Percentiles rank a stretch among this genome's conserved stretches.
Evolutionary conservation across 2,113 vertebrate species (phyloP).

Genomic region (Uropsilus gracilis): DNA sequence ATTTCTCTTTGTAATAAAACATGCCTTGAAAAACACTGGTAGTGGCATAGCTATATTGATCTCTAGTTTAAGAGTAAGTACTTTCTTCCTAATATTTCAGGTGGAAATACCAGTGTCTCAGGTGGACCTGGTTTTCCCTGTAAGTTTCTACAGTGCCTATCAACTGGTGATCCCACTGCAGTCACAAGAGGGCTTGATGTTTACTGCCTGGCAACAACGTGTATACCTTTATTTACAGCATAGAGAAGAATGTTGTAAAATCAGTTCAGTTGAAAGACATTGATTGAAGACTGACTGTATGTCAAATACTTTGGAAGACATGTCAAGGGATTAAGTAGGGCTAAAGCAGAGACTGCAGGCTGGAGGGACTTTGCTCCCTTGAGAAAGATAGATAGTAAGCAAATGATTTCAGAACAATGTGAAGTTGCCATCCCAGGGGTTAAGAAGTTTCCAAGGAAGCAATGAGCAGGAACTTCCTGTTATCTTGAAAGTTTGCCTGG

Average conservation of each 20-base stretch:
- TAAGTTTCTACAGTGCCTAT: too few relatives aligned
- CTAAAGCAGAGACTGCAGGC: background rate
- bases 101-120: background rate
- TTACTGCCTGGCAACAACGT: background rate
- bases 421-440: background rate
- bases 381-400: background rate
- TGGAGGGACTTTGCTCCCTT: background rate
- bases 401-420: background rate
- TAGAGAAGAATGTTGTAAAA: background rate
- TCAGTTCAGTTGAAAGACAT: background rate
- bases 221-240: background rate
- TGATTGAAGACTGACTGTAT: background rate
- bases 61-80: background rate
- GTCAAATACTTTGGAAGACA: background rate
- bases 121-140: background rate
- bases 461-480: background rate
- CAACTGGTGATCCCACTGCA: background rate
- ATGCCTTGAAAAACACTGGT: background rate
- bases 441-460: background rate
- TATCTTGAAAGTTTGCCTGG: background rate
- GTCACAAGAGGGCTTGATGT: background rate
- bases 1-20: background rate
- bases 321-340: background rate
- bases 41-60: background rate
- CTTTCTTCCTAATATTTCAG: background rate